Base-by-base conservation (phyloP, 1,140 invertebrate genomes). In the Drosophila truncata region DNA sequence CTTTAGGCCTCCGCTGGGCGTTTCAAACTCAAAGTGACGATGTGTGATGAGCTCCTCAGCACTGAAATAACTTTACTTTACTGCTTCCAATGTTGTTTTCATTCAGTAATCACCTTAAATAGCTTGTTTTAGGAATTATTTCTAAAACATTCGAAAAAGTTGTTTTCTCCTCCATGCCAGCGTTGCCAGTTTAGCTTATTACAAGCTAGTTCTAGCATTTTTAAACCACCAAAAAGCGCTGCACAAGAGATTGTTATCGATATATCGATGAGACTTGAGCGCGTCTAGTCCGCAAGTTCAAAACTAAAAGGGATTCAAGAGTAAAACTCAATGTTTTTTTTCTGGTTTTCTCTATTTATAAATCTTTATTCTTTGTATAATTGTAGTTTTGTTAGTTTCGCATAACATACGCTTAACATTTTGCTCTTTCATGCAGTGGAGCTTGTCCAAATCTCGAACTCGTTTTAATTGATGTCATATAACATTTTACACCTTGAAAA, bases 331-430 rank as follows among this genome's bases (percentile, higher is more conserved):
- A 10, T 4, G 4, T 18, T 18, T 20, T 18, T 18, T 20, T 20
- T 54, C 50, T 35, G 49, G 29, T 55, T 55, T 82, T 80, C 62
- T 78, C 83, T 87, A 87, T 87, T 87, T 88, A 87, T 87, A 87
- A 88, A 88, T 87, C 54, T 87, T 79, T 87, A 84, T 88, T 87
- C 80, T 87, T 87, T 87, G 83, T 87, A 87, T 87, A 88, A 88
- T 87, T 88, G 77, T 88, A 87, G 85, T 87, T 87, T 82, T 72
- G 73, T 87, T 87, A 87, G 84, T 86, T 88, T 87, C 78, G 80
- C 84, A 83, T 88, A 87, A 87, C 83, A 87, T 87, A 88, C 80
- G 82, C 80, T 82, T 66, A 86, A 87, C 83, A 87, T 72, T 66
- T 78, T 50, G 69, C 70, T 63, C 80, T 63, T 29, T 62, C 62